Evolutionary conservation across 2,797 vertebrate genomes (phyloP).

Genomic region (Takifugu rubripes): DNA sequence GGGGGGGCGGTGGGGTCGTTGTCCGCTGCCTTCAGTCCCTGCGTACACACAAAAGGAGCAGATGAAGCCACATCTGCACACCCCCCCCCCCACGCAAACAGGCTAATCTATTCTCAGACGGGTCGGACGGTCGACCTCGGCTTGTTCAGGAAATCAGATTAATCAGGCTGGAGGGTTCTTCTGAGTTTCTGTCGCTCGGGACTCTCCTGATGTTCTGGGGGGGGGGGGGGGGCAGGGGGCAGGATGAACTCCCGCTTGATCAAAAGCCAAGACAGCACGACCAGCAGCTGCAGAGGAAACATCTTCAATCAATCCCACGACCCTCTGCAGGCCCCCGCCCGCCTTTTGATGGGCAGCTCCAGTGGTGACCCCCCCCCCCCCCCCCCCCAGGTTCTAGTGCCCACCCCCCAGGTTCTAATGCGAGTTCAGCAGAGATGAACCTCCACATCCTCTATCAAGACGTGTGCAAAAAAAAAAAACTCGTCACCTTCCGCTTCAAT

Average conservation of each 20-base stretch:
- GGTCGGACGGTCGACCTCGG: constrained; percentile 24
- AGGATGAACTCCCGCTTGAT: constrained; percentile 62
- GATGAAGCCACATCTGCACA: constrained; percentile 42
- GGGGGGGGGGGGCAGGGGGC: no score
- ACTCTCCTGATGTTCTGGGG: constrained; percentile 47
- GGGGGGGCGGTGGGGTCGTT: constrained; percentile 95
- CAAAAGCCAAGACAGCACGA: constrained; percentile 48
- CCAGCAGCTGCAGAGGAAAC: constrained; percentile 30
- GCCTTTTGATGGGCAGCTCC: background rate
- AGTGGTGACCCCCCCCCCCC: no score
- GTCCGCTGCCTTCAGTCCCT: constrained; percentile 99
- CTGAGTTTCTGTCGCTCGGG: constrained; percentile 24
- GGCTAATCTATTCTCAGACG: constrained; percentile 49
- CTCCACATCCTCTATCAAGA: no score
- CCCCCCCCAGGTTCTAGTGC: no score
- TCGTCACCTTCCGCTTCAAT: no score
- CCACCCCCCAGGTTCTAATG: no score
- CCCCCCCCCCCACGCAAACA: constrained; percentile 24
- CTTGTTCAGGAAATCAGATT: constrained; percentile 57
- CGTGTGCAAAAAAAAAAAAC: no score
- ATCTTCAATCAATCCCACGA: constrained; percentile 8
- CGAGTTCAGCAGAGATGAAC: no score
- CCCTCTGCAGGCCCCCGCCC: background rate
- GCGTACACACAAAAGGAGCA: constrained; percentile 41
- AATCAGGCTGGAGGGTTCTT: constrained; percentile 48